Evolutionary conservation across 2,797 vertebrate genomes (phyloP).

Genomic region (Sparus aurata): DNA sequence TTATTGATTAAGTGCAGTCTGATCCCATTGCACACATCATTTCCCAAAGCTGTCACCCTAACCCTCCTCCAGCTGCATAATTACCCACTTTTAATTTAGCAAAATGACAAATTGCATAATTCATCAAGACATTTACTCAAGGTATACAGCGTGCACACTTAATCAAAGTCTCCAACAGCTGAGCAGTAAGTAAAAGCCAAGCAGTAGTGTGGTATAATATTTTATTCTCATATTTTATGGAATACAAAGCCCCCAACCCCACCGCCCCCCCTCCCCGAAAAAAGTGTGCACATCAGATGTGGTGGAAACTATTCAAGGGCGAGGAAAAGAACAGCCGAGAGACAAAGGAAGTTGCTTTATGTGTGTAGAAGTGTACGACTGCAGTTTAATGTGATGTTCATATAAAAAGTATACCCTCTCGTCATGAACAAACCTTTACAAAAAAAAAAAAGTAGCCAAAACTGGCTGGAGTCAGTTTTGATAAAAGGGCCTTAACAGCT

Average conservation of each 20-base stretch:
- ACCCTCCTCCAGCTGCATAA: background rate
- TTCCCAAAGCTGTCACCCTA: background rate
- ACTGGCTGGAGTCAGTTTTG: slow-evolving; percentile 50
- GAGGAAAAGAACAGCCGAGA: slow-evolving; percentile 55
- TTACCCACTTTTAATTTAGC: slow-evolving; percentile 14
- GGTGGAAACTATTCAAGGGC: slow-evolving; percentile 67
- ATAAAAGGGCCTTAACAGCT: slow-evolving; percentile 49
- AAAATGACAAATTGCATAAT: slow-evolving; percentile 27
- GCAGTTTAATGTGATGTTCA: slow-evolving; percentile 59
- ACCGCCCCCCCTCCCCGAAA: slow-evolving; percentile 27
- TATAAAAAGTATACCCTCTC: slow-evolving; percentile 70
- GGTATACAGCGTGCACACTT: background rate
- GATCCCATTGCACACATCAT: background rate
- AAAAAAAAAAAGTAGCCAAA: slow-evolving; percentile 45
- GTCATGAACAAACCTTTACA: slow-evolving; percentile 46
- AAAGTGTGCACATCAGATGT: slow-evolving; percentile 72
- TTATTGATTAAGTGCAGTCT: background rate
- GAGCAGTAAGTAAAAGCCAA: slow-evolving; percentile 30
- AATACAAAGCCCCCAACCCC: slow-evolving; percentile 77
- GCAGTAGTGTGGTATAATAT: slow-evolving; percentile 76
- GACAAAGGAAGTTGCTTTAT: slow-evolving; percentile 47
- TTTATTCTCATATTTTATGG: slow-evolving; percentile 85
- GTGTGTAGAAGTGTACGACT: slow-evolving; percentile 60
- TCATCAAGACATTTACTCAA: background rate
- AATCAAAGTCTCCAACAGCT: background rate